Base-by-base conservation (phyloP, 2,113 vertebrate species). In the Sus scrofa region DNA sequence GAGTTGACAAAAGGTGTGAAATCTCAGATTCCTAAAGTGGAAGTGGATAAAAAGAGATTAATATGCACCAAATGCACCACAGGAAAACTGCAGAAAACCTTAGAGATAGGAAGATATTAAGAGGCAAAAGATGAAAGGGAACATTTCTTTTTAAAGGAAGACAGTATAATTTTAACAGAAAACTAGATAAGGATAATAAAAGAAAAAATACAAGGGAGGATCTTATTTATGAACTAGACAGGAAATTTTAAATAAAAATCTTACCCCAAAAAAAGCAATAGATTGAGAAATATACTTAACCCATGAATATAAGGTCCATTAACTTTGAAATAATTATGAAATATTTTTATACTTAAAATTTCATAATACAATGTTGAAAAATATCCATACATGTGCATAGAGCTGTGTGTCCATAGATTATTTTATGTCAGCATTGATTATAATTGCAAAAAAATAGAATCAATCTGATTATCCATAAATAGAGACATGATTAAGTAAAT, bases 111-210 rank as follows among this genome's bases (percentile, higher is more conserved):
- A 15, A 65, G n/a, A 44, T 63, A 63, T 63, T 83, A 77, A 67
- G 13, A 91, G 13, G 8, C 84, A 9, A 24, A 63, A 63, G 54
- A 62, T 30, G 20, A 92, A 65, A 87, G 34, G 34, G 9, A 52
- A 92, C 44, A 30, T 89, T 78, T 15, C 24, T 56, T 26, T 77
- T 95, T 78, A 58, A 52, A 78, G 75, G 52, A 82, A 74, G 26
- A 77, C 16, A 88, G 34, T 89, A 37, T 50, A 88, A 39, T 82
- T 78, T 94, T 92, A 77, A 92, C 24, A 85, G 50, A 96, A 88
- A 83, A 73, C 13, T 67, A 88, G 11, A 62, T 67, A 37, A 87
- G 19, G 24, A 32, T 6, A 90, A 71, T 58, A 67, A 86, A 86
- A 75, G 30, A 65, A 34, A 89, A 52, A 81, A 65, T 68, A 75